Percentiles rank a stretch among this genome's conserved stretches.
These are phyloP conservation scores for Plemyria rubiginata DNA, from an alignment of 2,888 invertebrate genomes.

Conservation along the genomic window DNA sequence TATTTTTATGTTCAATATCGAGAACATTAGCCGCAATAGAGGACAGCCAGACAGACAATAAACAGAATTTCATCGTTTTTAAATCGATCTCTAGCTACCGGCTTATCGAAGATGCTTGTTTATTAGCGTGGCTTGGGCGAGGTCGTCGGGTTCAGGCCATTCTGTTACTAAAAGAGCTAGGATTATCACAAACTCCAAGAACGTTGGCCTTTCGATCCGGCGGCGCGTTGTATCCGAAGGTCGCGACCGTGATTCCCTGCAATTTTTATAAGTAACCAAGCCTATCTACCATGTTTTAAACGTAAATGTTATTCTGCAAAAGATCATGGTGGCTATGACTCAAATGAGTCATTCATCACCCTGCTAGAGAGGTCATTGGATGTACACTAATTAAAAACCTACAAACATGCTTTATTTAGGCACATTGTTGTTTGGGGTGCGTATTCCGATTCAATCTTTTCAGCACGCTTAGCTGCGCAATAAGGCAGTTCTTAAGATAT, in stretches of 20 bases:
- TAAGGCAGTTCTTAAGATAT: too few relatives aligned
- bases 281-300: conserved; percentile 17
- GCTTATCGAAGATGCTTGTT: conserved; percentile 34
- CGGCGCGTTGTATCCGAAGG: conserved; percentile 48
- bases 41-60: too few relatives aligned
- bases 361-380: conserved; percentile 19
- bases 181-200: conserved; percentile 57
- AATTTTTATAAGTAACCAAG: conserved; percentile 23
- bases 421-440: conserved; percentile 2
- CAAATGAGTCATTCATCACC: conserved; percentile 11
- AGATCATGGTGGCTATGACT: conserved; percentile 2
- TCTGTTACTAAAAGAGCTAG: conserved; percentile 43
- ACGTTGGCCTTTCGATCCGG: conserved; percentile 65
- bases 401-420: conserved; percentile 3
- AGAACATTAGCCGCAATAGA: not conserved
- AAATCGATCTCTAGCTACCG: conserved; percentile 14
- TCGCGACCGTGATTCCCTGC: conserved; percentile 52
- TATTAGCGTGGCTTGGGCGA: conserved; percentile 48
- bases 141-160: conserved; percentile 53
- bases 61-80: not conserved
- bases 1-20: too few relatives aligned
- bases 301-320: conserved; percentile 17
- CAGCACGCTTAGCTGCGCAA: not conserved
- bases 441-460: not conserved
- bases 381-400: conserved; percentile 16